Conservation (phyloP, 2,888 invertebrate species). For the Heliothis peltigera region DNA sequence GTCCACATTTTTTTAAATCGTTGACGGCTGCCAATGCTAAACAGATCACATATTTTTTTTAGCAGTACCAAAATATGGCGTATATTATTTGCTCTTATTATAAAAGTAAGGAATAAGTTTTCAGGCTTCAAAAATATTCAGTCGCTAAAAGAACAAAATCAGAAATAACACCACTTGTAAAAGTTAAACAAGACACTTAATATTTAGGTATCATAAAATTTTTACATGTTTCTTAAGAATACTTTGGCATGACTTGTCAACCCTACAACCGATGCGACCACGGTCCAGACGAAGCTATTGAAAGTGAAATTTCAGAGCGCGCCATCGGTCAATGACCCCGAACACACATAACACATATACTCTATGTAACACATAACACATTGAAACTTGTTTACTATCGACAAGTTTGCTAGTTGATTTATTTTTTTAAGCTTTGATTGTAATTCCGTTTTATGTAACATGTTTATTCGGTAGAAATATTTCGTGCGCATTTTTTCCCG, state of each 20-base stretch:
- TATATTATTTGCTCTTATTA: too few species aligned
- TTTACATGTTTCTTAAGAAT: too few species aligned
- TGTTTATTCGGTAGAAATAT: neutral
- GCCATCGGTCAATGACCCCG: conserved; percentile 65
- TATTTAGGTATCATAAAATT: too few species aligned
- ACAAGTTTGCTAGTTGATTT: conserved; percentile 19
- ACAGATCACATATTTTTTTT: neutral
- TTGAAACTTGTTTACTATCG: conserved; percentile 33
- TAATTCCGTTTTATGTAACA: conserved; percentile 35
- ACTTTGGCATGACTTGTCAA: neutral
- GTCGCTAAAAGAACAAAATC: too few species aligned
- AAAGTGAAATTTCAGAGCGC: conserved; percentile 70
- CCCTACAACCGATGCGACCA: conserved; percentile 46
- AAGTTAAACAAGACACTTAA: too few species aligned
- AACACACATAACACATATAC: conserved; percentile 23
- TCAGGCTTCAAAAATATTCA: too few species aligned
- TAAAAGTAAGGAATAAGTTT: too few species aligned
- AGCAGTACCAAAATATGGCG: too few species aligned
- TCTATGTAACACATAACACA: conserved; percentile 39
- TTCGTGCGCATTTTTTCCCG: neutral
- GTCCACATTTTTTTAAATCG: too few species aligned
- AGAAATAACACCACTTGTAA: too few species aligned
- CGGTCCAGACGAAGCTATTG: conserved; percentile 57
- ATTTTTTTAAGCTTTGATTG: conserved; percentile 8
- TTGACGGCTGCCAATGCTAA: too few species aligned